Evolutionary conservation across 2,888 invertebrate genomes (phyloP).

Genomic region (Ophion obscuratus): DNA sequence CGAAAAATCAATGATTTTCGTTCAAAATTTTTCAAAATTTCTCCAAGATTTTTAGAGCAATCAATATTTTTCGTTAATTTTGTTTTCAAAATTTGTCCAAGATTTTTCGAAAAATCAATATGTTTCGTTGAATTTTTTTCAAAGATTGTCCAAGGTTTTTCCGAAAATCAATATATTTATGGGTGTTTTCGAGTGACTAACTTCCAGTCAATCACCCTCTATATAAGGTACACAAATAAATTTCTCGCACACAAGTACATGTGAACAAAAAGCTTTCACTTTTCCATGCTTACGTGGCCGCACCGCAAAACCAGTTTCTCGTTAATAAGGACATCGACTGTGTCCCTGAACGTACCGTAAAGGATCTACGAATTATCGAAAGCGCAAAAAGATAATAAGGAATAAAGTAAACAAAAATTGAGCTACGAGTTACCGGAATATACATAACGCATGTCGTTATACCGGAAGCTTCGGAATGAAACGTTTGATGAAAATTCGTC

Average conservation of each 20-base stretch:
- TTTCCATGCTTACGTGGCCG: slow-evolving; percentile 57
- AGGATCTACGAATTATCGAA: slow-evolving; percentile 48
- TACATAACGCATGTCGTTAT: slow-evolving; percentile 24
- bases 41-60: too few species aligned
- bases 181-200: not conserved
- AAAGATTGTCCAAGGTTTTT: too few species aligned
- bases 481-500: slow-evolving; percentile 32
- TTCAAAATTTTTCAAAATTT: too few species aligned
- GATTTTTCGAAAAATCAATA: too few species aligned
- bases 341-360: slow-evolving; percentile 45
- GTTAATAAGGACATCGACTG: slow-evolving; percentile 45
- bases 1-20: too few species aligned
- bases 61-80: not conserved
- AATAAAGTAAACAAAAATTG: slow-evolving; percentile 12
- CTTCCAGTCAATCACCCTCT: too few species aligned
- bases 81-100: too few species aligned
- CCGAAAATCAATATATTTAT: not conserved
- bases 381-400: not conserved
- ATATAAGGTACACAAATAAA: not conserved
- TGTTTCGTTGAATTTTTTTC: too few species aligned
- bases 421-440: slow-evolving; percentile 12
- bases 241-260: not conserved
- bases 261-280: slow-evolving; percentile 58
- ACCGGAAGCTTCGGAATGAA: slow-evolving; percentile 19
- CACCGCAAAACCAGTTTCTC: slow-evolving; percentile 56